phyloP scores from a whole-genome alignment of 2,113 vertebrate species.

The Eulacestoma nigropectus region DNA sequence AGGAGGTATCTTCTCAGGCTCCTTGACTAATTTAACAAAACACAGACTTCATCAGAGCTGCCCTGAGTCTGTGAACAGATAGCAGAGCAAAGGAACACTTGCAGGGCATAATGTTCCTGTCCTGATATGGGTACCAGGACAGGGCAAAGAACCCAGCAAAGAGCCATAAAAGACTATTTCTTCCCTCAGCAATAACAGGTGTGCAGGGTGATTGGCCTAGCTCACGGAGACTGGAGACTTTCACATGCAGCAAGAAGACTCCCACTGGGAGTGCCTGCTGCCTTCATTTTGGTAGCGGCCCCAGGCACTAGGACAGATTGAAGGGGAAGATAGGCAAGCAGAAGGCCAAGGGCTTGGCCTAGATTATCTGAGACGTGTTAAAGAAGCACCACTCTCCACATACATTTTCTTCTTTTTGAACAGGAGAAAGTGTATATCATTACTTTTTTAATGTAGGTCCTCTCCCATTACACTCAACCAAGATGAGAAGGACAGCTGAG shows the following conservation, averaged over 20 bases:
- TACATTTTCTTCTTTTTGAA: background rate
- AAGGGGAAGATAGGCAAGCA: background rate
- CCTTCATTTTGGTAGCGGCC: background rate
- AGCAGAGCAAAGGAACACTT: background rate
- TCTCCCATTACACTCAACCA: background rate
- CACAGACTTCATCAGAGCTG: background rate
- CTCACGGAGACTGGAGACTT: background rate
- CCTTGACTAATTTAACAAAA: background rate
- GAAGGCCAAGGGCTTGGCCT: background rate
- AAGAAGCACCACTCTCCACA: background rate
- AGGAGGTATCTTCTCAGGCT: background rate
- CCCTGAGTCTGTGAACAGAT: background rate
- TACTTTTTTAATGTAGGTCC: background rate
- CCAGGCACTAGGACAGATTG: background rate
- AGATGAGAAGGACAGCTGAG: background rate
- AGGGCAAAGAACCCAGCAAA: background rate
- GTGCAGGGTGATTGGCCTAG: accelerated
- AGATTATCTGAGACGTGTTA: background rate
- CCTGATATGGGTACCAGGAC: background rate
- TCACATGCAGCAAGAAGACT: background rate
- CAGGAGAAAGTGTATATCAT: background rate
- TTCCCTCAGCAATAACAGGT: background rate
- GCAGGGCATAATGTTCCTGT: accelerated
- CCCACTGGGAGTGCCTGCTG: background rate
- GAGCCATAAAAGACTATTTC: background rate